Conservation (phyloP, 2,888 invertebrate genomes). For the Apamea epomidion region DNA sequence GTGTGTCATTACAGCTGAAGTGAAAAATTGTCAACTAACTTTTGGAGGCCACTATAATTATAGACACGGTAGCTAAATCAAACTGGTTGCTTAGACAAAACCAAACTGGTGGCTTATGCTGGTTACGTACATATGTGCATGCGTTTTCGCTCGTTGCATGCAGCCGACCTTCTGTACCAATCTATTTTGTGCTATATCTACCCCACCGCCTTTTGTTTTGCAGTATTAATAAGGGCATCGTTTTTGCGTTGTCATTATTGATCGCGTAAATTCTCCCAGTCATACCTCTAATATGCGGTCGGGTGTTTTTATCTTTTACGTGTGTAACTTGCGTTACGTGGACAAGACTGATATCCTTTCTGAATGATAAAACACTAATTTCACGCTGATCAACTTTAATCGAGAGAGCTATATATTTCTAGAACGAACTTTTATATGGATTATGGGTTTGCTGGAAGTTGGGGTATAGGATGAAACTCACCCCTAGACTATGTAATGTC, state of each 20-base stretch:
- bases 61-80: too few species aligned
- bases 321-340: conserved; percentile 4
- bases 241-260: conserved; percentile 66
- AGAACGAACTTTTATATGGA: neutral
- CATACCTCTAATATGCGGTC: conserved; percentile 51
- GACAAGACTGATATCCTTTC: neutral
- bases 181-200: conserved; percentile 11
- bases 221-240: conserved; percentile 59
- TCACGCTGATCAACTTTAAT: neutral
- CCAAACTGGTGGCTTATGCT: too few species aligned
- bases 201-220: conserved; percentile 59
- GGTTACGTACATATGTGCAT: too few species aligned
- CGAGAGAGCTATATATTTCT: neutral
- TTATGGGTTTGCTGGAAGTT: neutral
- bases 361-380: neutral
- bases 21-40: too few species aligned
- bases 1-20: too few species aligned
- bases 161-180: conserved; percentile 11
- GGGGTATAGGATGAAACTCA: neutral
- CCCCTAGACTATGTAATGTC: too few species aligned
- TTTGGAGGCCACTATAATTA: too few species aligned
- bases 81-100: too few species aligned
- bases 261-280: conserved; percentile 57
- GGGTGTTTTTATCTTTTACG: conserved; percentile 33
- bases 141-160: neutral